phyloP scores from a whole-genome alignment of 37 sponge, comb jelly and placozoan genomes.

The Beroe ovata region DNA sequence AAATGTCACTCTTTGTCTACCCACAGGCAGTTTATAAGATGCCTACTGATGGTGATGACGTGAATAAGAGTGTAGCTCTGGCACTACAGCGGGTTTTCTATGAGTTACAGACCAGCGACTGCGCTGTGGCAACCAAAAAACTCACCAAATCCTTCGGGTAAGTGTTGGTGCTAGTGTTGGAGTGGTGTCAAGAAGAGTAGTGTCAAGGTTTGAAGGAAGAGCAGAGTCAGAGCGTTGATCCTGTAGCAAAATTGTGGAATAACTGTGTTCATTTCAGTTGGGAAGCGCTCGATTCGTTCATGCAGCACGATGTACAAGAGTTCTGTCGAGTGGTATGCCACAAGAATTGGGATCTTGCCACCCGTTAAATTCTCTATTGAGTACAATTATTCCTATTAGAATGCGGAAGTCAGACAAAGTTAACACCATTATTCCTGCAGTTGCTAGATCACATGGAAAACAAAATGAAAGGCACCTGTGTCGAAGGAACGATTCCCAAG shows the following conservation, averaged over 20 bases:
- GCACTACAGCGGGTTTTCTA: constrained; percentile 95
- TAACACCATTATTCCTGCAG: constrained; percentile 66
- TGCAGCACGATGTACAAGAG: constrained; percentile 99
- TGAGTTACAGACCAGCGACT: constrained; percentile 96
- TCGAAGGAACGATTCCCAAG: constrained; percentile 92
- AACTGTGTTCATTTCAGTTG: constrained; percentile 70
- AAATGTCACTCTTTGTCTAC: too few relatives aligned
- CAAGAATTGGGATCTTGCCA: too few relatives aligned
- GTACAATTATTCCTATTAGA: too few relatives aligned
- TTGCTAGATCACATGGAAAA: constrained; percentile 92
- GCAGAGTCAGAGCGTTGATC: too few relatives aligned
- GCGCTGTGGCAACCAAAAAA: constrained; percentile 94
- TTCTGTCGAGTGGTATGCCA: constrained; percentile 87
- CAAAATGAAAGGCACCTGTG: constrained; percentile 95
- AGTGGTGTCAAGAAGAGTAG: too few relatives aligned
- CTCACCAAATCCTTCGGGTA: constrained; percentile 96
- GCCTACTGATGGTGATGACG: constrained; percentile 94
- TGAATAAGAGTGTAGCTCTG: constrained; percentile 90
- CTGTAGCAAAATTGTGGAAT: too few relatives aligned
- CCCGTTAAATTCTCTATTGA: too few relatives aligned
- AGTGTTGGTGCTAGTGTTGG: too few relatives aligned
- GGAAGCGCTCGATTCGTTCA: constrained; percentile 95
- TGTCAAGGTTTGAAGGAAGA: too few relatives aligned
- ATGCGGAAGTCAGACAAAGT: too few relatives aligned
- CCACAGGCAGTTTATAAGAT: constrained; percentile 92